Percentiles rank a stretch among this genome's conserved stretches.
phyloP scores from a whole-genome alignment of 1,140 invertebrate species.

The Choristoneura fumiferana region DNA sequence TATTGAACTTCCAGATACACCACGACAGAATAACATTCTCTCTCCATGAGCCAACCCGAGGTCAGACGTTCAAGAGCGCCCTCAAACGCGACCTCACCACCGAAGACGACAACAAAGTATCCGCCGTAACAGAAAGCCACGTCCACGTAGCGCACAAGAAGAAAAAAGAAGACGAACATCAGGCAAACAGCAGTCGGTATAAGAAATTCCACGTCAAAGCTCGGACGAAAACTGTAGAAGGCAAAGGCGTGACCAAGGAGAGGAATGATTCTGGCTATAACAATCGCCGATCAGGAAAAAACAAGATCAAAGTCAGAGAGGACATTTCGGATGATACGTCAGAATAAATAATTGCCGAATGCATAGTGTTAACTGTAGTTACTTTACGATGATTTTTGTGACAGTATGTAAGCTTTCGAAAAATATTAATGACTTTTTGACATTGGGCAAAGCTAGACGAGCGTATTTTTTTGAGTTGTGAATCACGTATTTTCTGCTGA shows the following conservation, averaged over 20 bases:
- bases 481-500: too few relatives aligned
- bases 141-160: conserved; percentile 22
- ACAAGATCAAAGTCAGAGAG: conserved; percentile 61
- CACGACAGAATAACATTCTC: conserved; percentile 70
- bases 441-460: too few relatives aligned
- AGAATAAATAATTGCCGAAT: conserved; percentile 54
- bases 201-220: conserved; percentile 42
- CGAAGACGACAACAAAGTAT: conserved; percentile 39
- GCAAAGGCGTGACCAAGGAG: conserved; percentile 57
- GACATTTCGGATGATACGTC: conserved; percentile 65
- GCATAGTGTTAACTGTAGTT: too few relatives aligned
- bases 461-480: too few relatives aligned
- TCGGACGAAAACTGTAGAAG: conserved; percentile 43
- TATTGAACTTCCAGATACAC: conserved; percentile 62
- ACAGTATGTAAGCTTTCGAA: too few relatives aligned
- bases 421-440: too few relatives aligned
- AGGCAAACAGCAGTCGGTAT: conserved; percentile 21
- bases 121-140: conserved; percentile 26
- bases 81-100: conserved; percentile 49
- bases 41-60: conserved; percentile 59
- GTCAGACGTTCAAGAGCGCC: conserved; percentile 67
- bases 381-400: too few relatives aligned
- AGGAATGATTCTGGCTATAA: conserved; percentile 50
- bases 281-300: conserved; percentile 43
- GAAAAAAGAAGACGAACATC: conserved; percentile 37